Base-by-base conservation (phyloP, 2,113 vertebrate species). In the Chloropsis cyanopogon region DNA sequence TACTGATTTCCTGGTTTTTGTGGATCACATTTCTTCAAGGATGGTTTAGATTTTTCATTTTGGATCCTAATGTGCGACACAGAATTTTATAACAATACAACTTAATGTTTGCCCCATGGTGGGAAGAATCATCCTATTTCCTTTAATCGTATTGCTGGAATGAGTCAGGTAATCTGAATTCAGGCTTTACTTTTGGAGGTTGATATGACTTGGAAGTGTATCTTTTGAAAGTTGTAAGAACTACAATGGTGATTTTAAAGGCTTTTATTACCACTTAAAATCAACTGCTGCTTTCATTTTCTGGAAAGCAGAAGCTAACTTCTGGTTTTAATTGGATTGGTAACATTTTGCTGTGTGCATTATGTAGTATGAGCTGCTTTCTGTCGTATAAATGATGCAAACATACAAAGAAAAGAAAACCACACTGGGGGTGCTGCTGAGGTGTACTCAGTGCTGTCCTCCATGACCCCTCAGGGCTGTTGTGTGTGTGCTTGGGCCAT, bases 381-480 rank as follows among this genome's bases (percentile, higher is more conserved):
- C 24, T 29, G 16, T 10, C 71, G 14, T 35, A 9, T 18, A 71
- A 79, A 63, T 20, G n/a, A 54, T 78, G 39, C 47, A 79, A 90
- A 57, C 42, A 56, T 46, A 79, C 39, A 63, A 59, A 87, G 26
- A 4, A 37, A 31, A 60, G 26, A 9, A 52, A 37, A 37, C 3
- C 37, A 12, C 11, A 1, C 33, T 25, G 70, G n/a, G n/a, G 69
- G 6, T 85, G 47, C 73, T 90, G 65, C 31, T 52, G 44, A 70
- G 46, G 8, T 33, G 44, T 10, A 1, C 13, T 25, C 41, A 39
- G 11, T 57, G 46, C 20, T 37, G 41, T 39, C 18, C 25, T 37
- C 64, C 10, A 9, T 0, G 0, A 13, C 16, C 29, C 37, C 53
- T 73, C 12, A 31, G 31, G 41, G 46, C 12, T 63, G 22, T 18